Base-by-base conservation (phyloP, 2,888 invertebrate genomes). In the Phyllotreta striolata region DNA sequence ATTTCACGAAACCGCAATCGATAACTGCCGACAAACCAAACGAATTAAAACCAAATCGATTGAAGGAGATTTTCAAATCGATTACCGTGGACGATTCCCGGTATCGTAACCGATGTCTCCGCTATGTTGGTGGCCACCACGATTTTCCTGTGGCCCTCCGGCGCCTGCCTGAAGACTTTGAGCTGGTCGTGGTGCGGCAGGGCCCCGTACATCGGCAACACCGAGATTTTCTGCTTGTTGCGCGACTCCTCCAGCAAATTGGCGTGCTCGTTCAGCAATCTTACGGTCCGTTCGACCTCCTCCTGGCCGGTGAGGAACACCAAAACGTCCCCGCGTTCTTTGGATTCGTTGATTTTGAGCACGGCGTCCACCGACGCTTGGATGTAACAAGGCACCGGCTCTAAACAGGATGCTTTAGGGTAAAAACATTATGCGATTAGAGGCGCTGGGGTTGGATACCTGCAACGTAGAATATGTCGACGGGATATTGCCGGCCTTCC, bases 101-200 rank as follows among this genome's bases (percentile, higher is more conserved):
- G 90, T 75, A 98, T 96, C 0, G 98, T 98, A 12, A 98, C 89
- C 0, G 97, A 96, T 0, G 98, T 95, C 82, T 99, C 98, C 0
- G 98, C 98, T 57, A 99, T 93, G 78, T 98, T 98, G 0, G 98
- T 98, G 0, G 98, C 93, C 3, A 98, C 84, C 0, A 99, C 89
- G 14, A 98, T 89, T 83, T 98, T 98, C 35, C 98, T 84, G 0
- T 89, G 87, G 38, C 89, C 89, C 66, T 86, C 86, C 0, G 89
- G 88, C 0, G 89, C 85, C 7, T 83, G 83, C 73, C 90, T 89
- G 78, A 97, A 96, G 0, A 93, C 96, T 76, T 90, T 90, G 63
- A 93, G 79, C 79, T 94, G 92, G 66, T 93, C 92, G 46, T 86
- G 82, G 73, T 89, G 87, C 0, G 96, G 91, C 62, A 98, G 82